Evolutionary conservation across 2,888 invertebrate genomes (phyloP), one percentile per base, ranked within the genome.

Genomic region (Microchrysa polita): DNA sequence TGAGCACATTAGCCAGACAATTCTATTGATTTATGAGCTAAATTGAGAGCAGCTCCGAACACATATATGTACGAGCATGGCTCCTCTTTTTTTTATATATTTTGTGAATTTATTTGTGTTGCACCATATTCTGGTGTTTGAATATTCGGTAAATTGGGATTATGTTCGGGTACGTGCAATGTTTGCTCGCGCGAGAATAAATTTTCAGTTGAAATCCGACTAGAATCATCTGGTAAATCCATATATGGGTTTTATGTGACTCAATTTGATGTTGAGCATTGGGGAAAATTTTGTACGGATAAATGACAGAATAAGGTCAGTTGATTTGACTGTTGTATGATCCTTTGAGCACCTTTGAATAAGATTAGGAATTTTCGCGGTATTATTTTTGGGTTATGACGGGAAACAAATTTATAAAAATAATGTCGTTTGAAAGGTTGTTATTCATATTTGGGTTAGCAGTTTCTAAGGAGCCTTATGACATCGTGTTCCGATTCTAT

Each of bases 1-100:
- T 69, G 65, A 75, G 67, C 73, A 75, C 75, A 75, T 75, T 73
- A 73, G 75, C 75, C 67, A 40, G 53, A 52, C 73, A 27, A 53
- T 72, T 73, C 61, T 53, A 63, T 73, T 73, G 73, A 73, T 73
- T 63, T 73, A 73, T 53, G 73, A 53, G 27, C 55, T 34, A 55
- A 63, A 20, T 23, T 18, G 63, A 5, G 18, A 63, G 16, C 7
- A 42, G 40, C 18, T n/a, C n/a, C n/a, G n/a, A n/a, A n/a, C n/a
- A n/a, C n/a, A n/a, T n/a, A 63, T 20, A 63, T 63, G 55, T 55
- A 10, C 18, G 14, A n/a, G n/a, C n/a, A n/a, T n/a, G n/a, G n/a
- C n/a, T n/a, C n/a, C 55, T 10, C 10, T n/a, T 18, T n/a, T n/a
- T n/a, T n/a, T n/a, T n/a, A n/a, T n/a, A n/a, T n/a, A n/a, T n/a